Percentiles rank a stretch among this genome's conserved stretches.
phyloP scores from a whole-genome alignment of 2,888 invertebrate species.

The Ectropis crepuscularia region DNA sequence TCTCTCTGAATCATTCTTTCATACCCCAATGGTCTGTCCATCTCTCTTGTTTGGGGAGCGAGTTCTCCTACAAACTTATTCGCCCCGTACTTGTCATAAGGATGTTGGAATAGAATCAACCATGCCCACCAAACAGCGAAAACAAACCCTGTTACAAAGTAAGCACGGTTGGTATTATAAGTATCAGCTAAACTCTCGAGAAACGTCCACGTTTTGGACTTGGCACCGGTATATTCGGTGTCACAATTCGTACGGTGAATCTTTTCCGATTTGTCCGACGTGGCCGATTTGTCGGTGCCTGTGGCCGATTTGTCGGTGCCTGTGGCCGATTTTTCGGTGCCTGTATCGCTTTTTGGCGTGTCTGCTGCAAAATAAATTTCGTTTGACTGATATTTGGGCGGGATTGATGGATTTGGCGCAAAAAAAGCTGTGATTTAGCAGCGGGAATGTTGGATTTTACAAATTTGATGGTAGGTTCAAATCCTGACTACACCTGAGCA shows the following conservation, averaged over 20 bases:
- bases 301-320: slow-evolving; percentile 28
- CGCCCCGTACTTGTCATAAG: slow-evolving; percentile 48
- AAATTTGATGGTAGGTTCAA: no score
- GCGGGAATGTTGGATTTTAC: no score
- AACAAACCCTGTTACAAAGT: slow-evolving; percentile 65
- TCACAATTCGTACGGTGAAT: slow-evolving; percentile 72
- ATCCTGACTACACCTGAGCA: no score
- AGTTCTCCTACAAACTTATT: slow-evolving; percentile 46
- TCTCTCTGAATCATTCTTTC: slow-evolving; percentile 55
- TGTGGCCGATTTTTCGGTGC: slow-evolving; percentile 32
- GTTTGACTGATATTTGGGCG: slow-evolving; percentile 28
- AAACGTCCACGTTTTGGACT: slow-evolving; percentile 60
- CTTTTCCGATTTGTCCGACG: slow-evolving; percentile 51
- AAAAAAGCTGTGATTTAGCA: no score
- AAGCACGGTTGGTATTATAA: slow-evolving; percentile 55
- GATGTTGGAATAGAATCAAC: slow-evolving; percentile 47
- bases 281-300: slow-evolving; percentile 27
- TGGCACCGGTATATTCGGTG: slow-evolving; percentile 52
- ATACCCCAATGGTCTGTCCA: slow-evolving; percentile 66
- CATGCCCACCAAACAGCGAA: slow-evolving; percentile 46
- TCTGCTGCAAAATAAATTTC: slow-evolving; percentile 80
- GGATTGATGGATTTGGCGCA: slow-evolving; percentile 3
- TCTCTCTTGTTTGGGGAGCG: slow-evolving; percentile 36
- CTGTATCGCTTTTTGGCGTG: slow-evolving; percentile 56
- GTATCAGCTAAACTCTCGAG: slow-evolving; percentile 64